Conservation (phyloP, 1,140 invertebrate species). For the Episyrphus balteatus region DNA sequence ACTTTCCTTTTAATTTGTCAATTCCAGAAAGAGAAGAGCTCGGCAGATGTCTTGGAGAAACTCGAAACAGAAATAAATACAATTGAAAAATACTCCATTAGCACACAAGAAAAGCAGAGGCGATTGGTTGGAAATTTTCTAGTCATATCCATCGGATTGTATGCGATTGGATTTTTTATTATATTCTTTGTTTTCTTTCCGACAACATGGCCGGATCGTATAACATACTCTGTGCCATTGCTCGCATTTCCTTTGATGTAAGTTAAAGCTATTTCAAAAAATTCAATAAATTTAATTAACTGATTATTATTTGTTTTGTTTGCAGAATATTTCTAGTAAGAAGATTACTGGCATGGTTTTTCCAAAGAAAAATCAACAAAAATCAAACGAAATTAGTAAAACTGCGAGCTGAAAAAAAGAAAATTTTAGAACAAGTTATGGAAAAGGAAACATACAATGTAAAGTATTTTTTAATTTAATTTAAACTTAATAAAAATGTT, state of each 20-base stretch:
- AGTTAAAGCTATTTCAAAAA: conserved; percentile 42
- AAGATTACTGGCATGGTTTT: conserved; percentile 75
- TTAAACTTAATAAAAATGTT: no score
- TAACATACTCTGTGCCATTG: conserved; percentile 61
- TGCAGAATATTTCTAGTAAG: conserved; percentile 68
- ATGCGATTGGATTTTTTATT: conserved; percentile 58
- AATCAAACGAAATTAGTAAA: conserved; percentile 65
- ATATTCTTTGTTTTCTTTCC: conserved; percentile 73
- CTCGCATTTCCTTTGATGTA: conserved; percentile 68
- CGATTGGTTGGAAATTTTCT: conserved; percentile 67
- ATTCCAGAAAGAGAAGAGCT: conserved; percentile 71
- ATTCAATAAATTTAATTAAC: background rate
- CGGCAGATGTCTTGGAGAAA: conserved; percentile 61
- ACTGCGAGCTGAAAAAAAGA: conserved; percentile 70
- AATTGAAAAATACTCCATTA: conserved; percentile 66
- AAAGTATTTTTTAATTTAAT: background rate
- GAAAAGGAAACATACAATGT: conserved; percentile 97
- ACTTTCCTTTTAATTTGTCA: conserved; percentile 3
- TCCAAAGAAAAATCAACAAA: conserved; percentile 65
- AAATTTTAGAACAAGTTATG: conserved; percentile 90
- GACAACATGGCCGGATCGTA: conserved; percentile 50
- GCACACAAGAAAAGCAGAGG: conserved; percentile 68
- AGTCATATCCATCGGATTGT: conserved; percentile 67
- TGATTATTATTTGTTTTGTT: background rate
- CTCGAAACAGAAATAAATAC: conserved; percentile 70